phyloP scores from a whole-genome alignment of 53 echinoderm and acorn worm genomes.

The Henricia sp. region DNA sequence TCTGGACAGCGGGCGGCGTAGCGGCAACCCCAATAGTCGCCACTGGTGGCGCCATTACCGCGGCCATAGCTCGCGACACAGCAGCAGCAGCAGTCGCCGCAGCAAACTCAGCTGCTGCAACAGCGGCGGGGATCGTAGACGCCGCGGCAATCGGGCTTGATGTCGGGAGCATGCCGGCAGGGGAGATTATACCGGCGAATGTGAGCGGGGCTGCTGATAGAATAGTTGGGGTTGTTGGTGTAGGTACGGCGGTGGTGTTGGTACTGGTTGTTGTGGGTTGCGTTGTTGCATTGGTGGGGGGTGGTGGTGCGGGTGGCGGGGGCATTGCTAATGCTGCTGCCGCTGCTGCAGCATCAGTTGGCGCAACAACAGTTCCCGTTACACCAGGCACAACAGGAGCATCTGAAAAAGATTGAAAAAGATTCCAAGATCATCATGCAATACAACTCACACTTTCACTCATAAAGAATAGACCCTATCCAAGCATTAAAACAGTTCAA shows the following conservation, averaged over 20 bases:
- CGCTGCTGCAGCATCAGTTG: constrained; percentile 9
- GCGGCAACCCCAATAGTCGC: constrained; percentile 34
- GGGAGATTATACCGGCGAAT: constrained; percentile 49
- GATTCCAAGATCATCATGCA: no score
- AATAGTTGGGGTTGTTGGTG: no score
- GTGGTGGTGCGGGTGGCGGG: background rate
- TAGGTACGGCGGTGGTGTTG: no score
- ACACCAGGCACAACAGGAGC: background rate
- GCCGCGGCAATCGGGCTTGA: constrained; percentile 51
- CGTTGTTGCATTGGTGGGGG: constrained; percentile 2
- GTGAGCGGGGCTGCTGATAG: constrained; percentile 35
- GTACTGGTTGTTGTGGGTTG: no score
- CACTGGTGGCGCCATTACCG: background rate
- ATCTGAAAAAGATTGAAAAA: background rate
- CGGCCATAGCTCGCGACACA: constrained; percentile 18
- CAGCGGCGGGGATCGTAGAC: constrained; percentile 29
- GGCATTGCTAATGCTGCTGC: constrained; percentile 19
- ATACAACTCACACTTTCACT: no score
- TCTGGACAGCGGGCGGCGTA: constrained; percentile 1
- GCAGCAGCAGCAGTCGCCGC: constrained; percentile 24
- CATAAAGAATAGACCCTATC: no score
- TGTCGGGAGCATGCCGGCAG: constrained; percentile 12
- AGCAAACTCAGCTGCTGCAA: constrained; percentile 30
- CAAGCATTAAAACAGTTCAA: no score
- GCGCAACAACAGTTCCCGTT: background rate